Evolutionary conservation across 2,888 invertebrate species (phyloP).

Genomic region (Spicauda simplicius): DNA sequence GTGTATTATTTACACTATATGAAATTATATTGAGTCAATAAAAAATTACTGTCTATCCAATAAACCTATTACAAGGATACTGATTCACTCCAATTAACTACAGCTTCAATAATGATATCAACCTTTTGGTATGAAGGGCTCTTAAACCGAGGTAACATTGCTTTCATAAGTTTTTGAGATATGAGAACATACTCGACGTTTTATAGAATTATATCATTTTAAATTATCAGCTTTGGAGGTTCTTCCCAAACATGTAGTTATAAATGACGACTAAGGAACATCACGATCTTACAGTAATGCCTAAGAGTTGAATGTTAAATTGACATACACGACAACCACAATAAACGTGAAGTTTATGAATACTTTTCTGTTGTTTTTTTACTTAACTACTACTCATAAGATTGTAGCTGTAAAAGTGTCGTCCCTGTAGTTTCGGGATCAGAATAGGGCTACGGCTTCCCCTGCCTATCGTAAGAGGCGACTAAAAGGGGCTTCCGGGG

Average conservation of each 20-base stretch:
- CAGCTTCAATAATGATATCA: not conserved
- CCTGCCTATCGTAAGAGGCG: too few relatives aligned
- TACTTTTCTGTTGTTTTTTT: not conserved
- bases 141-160: constrained; percentile 5
- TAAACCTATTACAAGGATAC: not conserved
- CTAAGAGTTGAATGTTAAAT: not conserved
- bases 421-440: too few relatives aligned
- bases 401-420: too few relatives aligned
- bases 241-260: constrained; percentile 11
- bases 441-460: too few relatives aligned
- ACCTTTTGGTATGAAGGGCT: constrained; percentile 11
- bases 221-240: constrained; percentile 24
- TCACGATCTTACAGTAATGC: constrained; percentile 3
- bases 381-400: not conserved
- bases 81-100: not conserved
- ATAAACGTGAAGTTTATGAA: not conserved
- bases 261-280: not conserved
- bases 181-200: not conserved
- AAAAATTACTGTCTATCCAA: not conserved
- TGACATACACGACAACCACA: not conserved
- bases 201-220: not conserved
- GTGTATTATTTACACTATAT: too few relatives aligned
- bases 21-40: not conserved
- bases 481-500: too few relatives aligned
- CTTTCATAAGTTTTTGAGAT: constrained; percentile 5